Evolutionary conservation across 2,888 invertebrate genomes (phyloP), one percentile per base, ranked within the genome.

Genomic region (Leuctra nigra): DNA sequence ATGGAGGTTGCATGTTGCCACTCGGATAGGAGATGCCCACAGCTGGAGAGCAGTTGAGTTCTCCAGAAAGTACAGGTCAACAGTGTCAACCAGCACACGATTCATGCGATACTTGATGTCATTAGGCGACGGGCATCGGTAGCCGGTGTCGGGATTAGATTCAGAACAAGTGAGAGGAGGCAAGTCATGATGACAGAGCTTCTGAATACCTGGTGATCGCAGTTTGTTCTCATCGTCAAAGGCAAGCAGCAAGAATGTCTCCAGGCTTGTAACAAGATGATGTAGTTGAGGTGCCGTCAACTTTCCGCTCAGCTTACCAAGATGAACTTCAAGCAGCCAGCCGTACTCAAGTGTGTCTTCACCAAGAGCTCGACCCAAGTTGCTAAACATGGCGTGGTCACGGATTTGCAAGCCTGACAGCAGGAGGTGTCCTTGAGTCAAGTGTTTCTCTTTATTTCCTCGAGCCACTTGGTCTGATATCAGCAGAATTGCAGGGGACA

Each of bases 311-410:
- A 99, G 73, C 70, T 96, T 94, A 0, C 98, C 98, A 41, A 98
- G 72, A 64, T 95, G 92, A 3, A 95, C 80, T 72, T 99, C 98
- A 65, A 98, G 83, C 65, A 97, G 77, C 99, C 99, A 99, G 0
- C 90, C 93, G 70, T 99, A 99, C 70, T 99, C 99, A 16, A 98
- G 73, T 0, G 97, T 96, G 66, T 97, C 97, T 70, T 94, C 88
- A 66, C 95, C 93, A 18, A 96, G 77, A 7, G 86, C 83, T 61
- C 94, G 80, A 55, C 92, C 94, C 56, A 91, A 84, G 67, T 91
- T 91, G 64, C 97, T 97, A 69, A 98, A 99, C 85, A 95, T 91
- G 0, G 94, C 95, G 70, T 96, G 94, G 0, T 97, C 98, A 64
- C 98, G 81, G 58, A 91, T 81, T 80, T 88, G 91, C 47, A 91